Base-by-base conservation (phyloP, 2,113 vertebrate species). In the Lathamus discolor region DNA sequence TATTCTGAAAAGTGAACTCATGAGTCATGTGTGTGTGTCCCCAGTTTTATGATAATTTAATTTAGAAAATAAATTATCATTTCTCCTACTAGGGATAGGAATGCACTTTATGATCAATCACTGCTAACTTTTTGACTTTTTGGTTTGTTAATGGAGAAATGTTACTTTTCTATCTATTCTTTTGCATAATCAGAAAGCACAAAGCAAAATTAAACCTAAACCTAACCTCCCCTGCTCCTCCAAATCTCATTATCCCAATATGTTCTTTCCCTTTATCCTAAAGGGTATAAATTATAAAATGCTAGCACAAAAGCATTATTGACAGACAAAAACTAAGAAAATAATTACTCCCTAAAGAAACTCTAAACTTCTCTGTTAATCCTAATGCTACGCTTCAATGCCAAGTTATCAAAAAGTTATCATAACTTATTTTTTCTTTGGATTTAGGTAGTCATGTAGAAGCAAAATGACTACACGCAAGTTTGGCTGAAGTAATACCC, bases 371-470 rank as follows among this genome's bases (percentile, higher is more conserved):
- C 86, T 76, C 28, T 83, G 67, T 79, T 93, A 91, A 90, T 92
- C 74, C 66, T 49, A 66, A n/a, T 35, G 49, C 68, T 92, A 75
- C n/a, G 52, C 17, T 93, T 82, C 68, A 66, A 23, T 33, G 73
- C 1, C 17, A 76, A 81, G 67, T 73, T 87, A 77, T 27, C 76
- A 88, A 91, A 86, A 83, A 91, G 66, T 83, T 92, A 81, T 61
- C 22, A 64, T 33, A 92, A 81, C 17, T 29, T 73, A 23, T 22
- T 88, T 92, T 68, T 83, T 1, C 27, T 94, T 68, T 85, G 57
- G 72, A 68, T 92, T 93, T 89, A 91, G 77, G 78, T 62, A 92
- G 77, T 73, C 80, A 87, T 48, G 75, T 51, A 87, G 91, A 95
- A 95, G 25, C 37, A 37, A 92, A 95, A 64, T 15, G 12, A 82